Conservation (phyloP, 2,888 invertebrate species). For the Rhagonycha fulva region DNA sequence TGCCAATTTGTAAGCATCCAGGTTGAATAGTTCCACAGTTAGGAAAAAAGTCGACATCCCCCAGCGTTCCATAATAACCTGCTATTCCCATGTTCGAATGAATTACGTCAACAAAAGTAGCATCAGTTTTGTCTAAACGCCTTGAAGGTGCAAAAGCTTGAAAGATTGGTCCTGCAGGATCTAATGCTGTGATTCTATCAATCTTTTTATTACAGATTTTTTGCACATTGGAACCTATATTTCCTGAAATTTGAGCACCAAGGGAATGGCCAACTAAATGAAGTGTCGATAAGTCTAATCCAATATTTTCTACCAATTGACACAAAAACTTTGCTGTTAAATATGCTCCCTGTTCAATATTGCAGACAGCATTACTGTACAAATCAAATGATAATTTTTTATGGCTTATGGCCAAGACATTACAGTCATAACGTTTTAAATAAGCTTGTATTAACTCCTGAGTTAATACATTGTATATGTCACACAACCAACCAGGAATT, state of each 20-base stretch:
- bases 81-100: constrained; percentile 59
- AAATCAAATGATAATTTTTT: neutral
- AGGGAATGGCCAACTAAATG: neutral
- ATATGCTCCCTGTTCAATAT: neutral
- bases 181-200: neutral
- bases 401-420: neutral
- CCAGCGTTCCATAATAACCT: constrained; percentile 52
- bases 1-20: constrained; percentile 55
- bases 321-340: neutral
- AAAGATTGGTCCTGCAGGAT: neutral
- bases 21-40: constrained; percentile 64
- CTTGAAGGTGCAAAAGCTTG: neutral
- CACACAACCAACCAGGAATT: neutral
- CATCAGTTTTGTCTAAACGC: constrained; percentile 44
- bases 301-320: neutral
- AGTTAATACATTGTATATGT: neutral
- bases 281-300: neutral
- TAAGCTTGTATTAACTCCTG: neutral
- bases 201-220: neutral
- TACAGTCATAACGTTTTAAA: neutral
- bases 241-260: neutral
- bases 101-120: constrained; percentile 59
- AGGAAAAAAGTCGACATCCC: constrained; percentile 64
- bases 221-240: neutral
- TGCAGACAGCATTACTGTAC: neutral